Conservation (phyloP, 64 coral and sea anemone species). For the Acropora yongei region DNA sequence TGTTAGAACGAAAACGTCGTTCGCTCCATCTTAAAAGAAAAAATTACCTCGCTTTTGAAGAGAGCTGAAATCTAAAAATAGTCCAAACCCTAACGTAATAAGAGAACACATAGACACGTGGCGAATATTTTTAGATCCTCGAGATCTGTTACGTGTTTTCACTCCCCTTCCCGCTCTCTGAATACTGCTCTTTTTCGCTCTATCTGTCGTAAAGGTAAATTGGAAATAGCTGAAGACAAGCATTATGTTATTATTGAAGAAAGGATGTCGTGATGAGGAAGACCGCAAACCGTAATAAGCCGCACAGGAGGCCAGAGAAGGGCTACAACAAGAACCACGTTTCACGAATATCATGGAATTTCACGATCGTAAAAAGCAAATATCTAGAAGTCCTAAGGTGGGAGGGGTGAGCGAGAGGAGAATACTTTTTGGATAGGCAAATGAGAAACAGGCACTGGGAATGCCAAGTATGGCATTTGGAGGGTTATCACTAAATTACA, state of each 20-base stretch:
- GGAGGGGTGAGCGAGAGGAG: not conserved
- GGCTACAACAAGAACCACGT: not conserved
- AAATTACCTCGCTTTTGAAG: not conserved
- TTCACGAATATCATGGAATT: not conserved
- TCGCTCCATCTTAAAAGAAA: not conserved
- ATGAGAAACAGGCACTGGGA: slow-evolving; percentile 2
- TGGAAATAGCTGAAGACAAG: not conserved
- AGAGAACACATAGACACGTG: not conserved
- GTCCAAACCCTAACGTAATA: not conserved
- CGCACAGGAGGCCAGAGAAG: not conserved
- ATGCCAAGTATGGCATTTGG: slow-evolving; percentile 2
- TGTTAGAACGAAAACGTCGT: no score
- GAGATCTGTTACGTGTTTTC: not conserved
- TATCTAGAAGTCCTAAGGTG: not conserved
- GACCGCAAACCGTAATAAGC: not conserved
- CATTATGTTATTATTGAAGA: not conserved
- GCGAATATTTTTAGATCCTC: slow-evolving; percentile 15
- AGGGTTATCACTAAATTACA: slow-evolving; percentile 17
- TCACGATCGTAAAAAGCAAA: not conserved
- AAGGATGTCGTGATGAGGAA: not conserved
- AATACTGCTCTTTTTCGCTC: not conserved
- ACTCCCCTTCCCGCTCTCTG: no score
- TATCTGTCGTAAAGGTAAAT: not conserved
- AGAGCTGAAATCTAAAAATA: not conserved
- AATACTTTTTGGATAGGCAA: not conserved